These are phyloP conservation scores for Montipora efflorescens DNA, from an alignment of 64 coral and sea anemone genomes.

Conservation along the genomic window DNA sequence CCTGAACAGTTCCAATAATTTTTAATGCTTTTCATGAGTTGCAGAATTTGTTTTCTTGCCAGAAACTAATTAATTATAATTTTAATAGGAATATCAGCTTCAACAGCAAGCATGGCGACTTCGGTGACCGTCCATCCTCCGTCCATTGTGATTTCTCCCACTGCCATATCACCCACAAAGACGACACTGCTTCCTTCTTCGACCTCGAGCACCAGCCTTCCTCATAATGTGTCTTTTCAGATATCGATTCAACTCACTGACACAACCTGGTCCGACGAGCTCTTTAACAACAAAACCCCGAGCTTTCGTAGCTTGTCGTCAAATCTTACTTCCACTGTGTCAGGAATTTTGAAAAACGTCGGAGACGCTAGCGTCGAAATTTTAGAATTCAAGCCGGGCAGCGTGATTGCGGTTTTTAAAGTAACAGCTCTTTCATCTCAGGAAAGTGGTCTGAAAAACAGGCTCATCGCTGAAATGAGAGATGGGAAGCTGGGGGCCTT, in stretches of 20 bases:
- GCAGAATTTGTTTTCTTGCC: background rate
- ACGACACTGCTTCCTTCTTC: background rate
- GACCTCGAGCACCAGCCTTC: background rate
- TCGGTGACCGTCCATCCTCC: background rate
- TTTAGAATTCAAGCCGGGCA: conserved; percentile 39
- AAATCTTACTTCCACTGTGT: background rate
- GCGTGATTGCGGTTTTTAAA: conserved; percentile 22
- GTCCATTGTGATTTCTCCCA: background rate
- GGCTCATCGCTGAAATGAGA: background rate
- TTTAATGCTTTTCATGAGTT: background rate
- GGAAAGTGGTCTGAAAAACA: background rate
- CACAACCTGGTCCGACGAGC: background rate
- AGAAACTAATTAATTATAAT: background rate
- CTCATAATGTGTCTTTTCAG: conserved; percentile 1
- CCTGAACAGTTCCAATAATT: background rate
- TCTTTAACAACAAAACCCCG: background rate
- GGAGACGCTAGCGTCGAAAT: background rate
- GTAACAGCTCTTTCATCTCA: background rate
- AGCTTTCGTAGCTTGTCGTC: background rate
- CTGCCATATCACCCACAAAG: background rate
- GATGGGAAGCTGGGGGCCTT: background rate
- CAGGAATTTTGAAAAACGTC: background rate
- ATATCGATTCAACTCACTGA: conserved; percentile 27
- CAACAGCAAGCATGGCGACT: background rate
- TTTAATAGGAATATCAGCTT: background rate